Base-by-base conservation (phyloP, 2,888 invertebrate species). In the Mesopsocus fuscifrons region DNA sequence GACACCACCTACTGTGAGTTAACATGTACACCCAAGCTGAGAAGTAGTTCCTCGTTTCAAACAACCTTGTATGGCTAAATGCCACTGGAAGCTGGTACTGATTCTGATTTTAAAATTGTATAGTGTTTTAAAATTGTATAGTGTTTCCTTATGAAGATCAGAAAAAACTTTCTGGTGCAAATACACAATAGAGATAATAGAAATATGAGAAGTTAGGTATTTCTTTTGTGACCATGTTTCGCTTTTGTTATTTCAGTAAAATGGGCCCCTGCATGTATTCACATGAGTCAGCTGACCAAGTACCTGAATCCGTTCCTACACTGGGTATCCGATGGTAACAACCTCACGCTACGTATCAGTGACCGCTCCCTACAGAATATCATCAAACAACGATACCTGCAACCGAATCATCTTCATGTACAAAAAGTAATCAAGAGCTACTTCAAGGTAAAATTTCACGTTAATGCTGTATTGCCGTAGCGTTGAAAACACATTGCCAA, bases 251-350 rank as follows among this genome's bases (percentile, higher is more conserved):
- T 51, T 48, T 45, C 53, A 77, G 77, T 76, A 32, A 68, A 70
- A 2, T 76, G 77, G 74, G 76, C 77, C 21, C 77, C 77, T 2
- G 75, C 75, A 6, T 73, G 73, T 46, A 60, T 77, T 46, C 69
- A 73, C 53, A 74, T 77, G 75, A 72, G 74, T 32, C 69, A 73
- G 54, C 59, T 77, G 44, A 70, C 69, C 6, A 74, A 74, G 48
- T 66, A 72, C 49, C 61, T 77, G 51, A 66, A 72, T 2, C 76
- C 77, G 11, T 77, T 77, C 65, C 59, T 78, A 46, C 71, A 73
- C 48, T 74, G 74, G 71, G 61, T 63, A 13, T 50, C 63, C 41
- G 61, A 63, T 17, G 73, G 72, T 49, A 63, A 63, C 44, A 68
- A 71, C 9, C 65, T 74, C 3, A 70, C 73, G 2, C 67, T 77